These are phyloP conservation scores for Leucophenga maculata DNA, from an alignment of 2,888 invertebrate species.

Conservation along the genomic window DNA sequence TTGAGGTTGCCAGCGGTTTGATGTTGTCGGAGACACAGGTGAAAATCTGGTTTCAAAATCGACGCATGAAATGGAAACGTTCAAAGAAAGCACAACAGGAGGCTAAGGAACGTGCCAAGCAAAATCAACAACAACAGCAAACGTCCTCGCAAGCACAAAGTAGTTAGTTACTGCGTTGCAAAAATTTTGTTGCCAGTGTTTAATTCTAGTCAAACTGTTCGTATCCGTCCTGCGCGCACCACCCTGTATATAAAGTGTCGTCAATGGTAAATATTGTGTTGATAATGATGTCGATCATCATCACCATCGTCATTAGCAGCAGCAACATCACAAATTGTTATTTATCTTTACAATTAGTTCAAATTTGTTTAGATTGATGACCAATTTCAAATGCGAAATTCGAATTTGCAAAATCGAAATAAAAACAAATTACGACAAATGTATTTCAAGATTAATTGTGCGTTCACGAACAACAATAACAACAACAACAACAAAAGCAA, in stretches of 20 bases:
- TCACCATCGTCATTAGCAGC: background rate
- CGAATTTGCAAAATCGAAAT: slow-evolving; percentile 42
- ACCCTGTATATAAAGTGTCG: background rate
- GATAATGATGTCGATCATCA: slow-evolving; percentile 1
- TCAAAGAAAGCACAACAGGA: slow-evolving; percentile 96
- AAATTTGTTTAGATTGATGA: slow-evolving; percentile 48
- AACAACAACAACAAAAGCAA: slow-evolving; percentile 18
- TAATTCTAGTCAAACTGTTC: slow-evolving; percentile 42
- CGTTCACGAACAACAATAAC: slow-evolving; percentile 23
- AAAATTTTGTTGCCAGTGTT: background rate
- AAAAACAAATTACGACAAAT: slow-evolving; percentile 13
- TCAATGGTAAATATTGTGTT: slow-evolving; percentile 43
- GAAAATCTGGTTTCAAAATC: slow-evolving; percentile 99
- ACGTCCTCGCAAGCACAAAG: slow-evolving; percentile 22
- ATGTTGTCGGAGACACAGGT: slow-evolving; percentile 99
- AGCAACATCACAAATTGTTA: slow-evolving; percentile 6
- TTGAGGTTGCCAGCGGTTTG: slow-evolving; percentile 97
- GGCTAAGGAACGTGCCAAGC: slow-evolving; percentile 76
- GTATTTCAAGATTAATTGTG: background rate
- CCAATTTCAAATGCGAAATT: slow-evolving; percentile 37
- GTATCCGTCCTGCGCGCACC: background rate
- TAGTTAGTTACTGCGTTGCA: background rate
- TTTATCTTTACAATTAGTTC: slow-evolving; percentile 59
- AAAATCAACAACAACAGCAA: slow-evolving; percentile 56
- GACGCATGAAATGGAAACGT: slow-evolving; percentile 98